Evolutionary conservation across 1,140 invertebrate species (phyloP).

Genomic region (Temnothorax longispinosus): DNA sequence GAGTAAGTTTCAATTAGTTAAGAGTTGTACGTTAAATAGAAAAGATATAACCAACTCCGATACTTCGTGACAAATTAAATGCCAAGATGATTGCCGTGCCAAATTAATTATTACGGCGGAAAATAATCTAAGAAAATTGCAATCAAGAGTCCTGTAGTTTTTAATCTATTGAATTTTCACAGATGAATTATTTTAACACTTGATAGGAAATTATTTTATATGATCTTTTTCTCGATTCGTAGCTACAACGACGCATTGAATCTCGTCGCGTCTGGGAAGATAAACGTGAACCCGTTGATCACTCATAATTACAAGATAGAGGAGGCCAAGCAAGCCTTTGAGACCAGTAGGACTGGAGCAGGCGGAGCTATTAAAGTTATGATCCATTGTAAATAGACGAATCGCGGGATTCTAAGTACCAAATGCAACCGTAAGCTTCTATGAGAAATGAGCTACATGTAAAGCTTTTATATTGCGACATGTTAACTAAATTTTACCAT

Average conservation of each 20-base stretch:
- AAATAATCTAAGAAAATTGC: neutral
- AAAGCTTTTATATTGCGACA: neutral
- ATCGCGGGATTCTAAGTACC: neutral
- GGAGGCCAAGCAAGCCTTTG: constrained; percentile 94
- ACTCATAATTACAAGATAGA: constrained; percentile 96
- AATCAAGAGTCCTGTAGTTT: neutral
- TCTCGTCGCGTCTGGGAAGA: constrained; percentile 92
- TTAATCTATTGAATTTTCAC: neutral
- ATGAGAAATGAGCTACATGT: neutral
- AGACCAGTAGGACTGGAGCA: constrained; percentile 90
- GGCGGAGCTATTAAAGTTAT: constrained; percentile 96
- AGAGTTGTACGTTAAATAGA: neutral
- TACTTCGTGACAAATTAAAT: neutral
- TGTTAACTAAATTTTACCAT: neutral
- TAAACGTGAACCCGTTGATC: constrained; percentile 95
- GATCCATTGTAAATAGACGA: constrained; percentile 90
- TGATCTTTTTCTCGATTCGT: constrained; percentile 70
- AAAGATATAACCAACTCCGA: neutral
- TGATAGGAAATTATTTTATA: neutral
- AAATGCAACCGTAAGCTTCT: neutral
- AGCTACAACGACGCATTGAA: constrained; percentile 95
- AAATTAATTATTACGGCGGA: neutral
- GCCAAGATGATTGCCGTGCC: neutral
- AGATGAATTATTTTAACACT: neutral
- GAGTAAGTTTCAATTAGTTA: constrained; percentile 87